phyloP scores from a whole-genome alignment of 2,888 invertebrate species.

The Agelastica alni region DNA sequence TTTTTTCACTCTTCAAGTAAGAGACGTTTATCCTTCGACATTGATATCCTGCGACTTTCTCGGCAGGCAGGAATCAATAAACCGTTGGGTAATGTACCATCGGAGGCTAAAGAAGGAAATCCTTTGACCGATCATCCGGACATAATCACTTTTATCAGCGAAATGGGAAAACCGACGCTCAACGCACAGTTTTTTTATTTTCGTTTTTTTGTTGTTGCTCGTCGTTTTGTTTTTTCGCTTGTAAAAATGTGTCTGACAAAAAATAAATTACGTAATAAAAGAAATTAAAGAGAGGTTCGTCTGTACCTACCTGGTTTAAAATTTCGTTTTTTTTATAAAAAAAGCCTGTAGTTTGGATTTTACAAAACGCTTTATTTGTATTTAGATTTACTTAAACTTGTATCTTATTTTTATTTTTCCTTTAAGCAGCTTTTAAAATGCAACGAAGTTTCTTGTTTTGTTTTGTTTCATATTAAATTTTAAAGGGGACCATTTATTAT shows the following conservation, averaged over 20 bases:
- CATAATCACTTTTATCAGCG: conserved; percentile 40
- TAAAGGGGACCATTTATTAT: too few species aligned
- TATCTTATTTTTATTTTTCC: too few species aligned
- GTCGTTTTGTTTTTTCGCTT: conserved; percentile 10
- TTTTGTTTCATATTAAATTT: too few species aligned
- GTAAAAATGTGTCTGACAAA: conserved; percentile 13
- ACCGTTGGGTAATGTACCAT: conserved; percentile 24
- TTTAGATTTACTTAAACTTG: too few species aligned
- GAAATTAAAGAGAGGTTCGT: too few species aligned
- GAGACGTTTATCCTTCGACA: background rate
- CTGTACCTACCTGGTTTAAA: too few species aligned
- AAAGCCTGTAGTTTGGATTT: too few species aligned
- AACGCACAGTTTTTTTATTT: conserved; percentile 21
- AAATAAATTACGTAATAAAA: conserved; percentile 20
- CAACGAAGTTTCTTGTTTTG: too few species aligned
- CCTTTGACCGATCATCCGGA: conserved; percentile 43
- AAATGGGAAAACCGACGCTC: conserved; percentile 31
- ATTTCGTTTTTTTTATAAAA: too few species aligned
- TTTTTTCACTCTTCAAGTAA: too few species aligned
- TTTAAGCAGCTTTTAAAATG: too few species aligned
- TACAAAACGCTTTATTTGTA: too few species aligned
- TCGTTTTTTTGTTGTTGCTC: conserved; percentile 3
- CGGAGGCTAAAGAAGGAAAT: conserved; percentile 35
- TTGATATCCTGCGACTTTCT: conserved; percentile 13
- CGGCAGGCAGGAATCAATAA: conserved; percentile 26